A percentile compares a stretch with the other conserved stretches of the same genome.
Conservation (phyloP, 2,797 vertebrate genomes). For the Ctenopoma kingsleyae region DNA sequence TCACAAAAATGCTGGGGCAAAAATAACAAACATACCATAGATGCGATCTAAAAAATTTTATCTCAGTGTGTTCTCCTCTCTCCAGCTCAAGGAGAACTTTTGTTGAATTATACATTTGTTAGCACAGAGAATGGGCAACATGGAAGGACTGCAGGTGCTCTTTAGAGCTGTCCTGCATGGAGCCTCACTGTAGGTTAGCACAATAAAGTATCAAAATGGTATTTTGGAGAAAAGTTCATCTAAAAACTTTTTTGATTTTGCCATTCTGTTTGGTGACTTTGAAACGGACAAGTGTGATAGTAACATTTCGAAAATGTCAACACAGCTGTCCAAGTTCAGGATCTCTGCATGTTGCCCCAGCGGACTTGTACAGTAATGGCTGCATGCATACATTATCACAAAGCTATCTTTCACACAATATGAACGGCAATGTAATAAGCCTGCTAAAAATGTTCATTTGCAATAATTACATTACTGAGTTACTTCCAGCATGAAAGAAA, state of each 20-base stretch:
- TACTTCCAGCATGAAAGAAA: no score
- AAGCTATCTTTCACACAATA: constrained; percentile 22
- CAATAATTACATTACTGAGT: background rate
- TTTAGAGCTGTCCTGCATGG: background rate
- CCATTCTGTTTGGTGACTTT: constrained; percentile 13
- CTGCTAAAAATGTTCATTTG: constrained; percentile 13
- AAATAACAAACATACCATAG: constrained; percentile 35
- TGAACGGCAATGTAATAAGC: constrained; percentile 32
- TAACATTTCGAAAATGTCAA: constrained; percentile 20
- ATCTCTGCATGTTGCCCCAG: background rate
- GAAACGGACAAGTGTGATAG: constrained; percentile 17
- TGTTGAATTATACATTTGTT: constrained; percentile 11
- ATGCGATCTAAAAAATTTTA: constrained; percentile 32
- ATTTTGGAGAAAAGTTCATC: constrained; percentile 23
- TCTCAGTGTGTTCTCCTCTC: constrained; percentile 15
- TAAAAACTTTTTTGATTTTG: constrained; percentile 12
- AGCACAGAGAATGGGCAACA: background rate
- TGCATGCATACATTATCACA: constrained; percentile 34
- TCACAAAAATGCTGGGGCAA: constrained; percentile 25
- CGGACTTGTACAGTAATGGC: constrained; percentile 36
- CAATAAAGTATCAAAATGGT: constrained; percentile 3
- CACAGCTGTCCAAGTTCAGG: constrained; percentile 41
- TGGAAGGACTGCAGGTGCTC: background rate
- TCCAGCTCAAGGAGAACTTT: constrained; percentile 14
- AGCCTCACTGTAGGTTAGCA: constrained; percentile 3